Evolutionary conservation across 2,888 invertebrate genomes (phyloP), one percentile per base, ranked within the genome.

Genomic region (Aspidapion aeneum): DNA sequence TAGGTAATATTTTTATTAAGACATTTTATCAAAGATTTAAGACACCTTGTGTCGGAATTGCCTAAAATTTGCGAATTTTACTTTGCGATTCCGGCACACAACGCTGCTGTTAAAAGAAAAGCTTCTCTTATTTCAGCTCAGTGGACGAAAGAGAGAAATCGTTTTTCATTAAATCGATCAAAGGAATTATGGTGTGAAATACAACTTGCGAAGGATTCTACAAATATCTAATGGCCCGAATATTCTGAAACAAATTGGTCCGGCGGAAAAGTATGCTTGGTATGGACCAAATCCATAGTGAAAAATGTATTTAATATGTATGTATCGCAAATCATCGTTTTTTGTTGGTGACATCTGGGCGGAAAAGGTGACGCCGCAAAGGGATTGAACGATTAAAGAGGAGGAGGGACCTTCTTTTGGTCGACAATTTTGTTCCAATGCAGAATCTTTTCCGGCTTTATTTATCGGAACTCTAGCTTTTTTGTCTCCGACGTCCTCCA

Each of bases 141-240:
- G 18, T 52, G 54, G 54, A 52, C 54, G 5, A 18, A 52, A 17
- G 54, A 52, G n/a, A 52, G 54, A 52, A 52, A 52, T 52, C 17
- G 54, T 18, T 52, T 52, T 7, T 18, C 18, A 18, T 52, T 52
- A 7, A 7, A 18, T 52, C 54, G 9, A 52, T 52, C 3, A 52
- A 52, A 52, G n/a, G 18, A 3, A 3, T 52, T 16, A 18, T 52
- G n/a, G n/a, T 18, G 9, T 18, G 3, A 18, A 52, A 52, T 7
- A 18, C 9, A 9, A 7, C 54, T 52, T 52, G 54, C 16, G 54
- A 52, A n/a, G 54, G 16, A 52, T 52, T 7, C 16, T 52, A 52
- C 16, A 52, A 52, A 7, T 35, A 35, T 35, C 12, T 35, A 12
- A 35, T 35, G 35, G 12, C 12, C 35, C 35, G 5, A 35, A 35